phyloP scores from a whole-genome alignment of 2,797 vertebrate genomes.

The Diceros bicornis region DNA sequence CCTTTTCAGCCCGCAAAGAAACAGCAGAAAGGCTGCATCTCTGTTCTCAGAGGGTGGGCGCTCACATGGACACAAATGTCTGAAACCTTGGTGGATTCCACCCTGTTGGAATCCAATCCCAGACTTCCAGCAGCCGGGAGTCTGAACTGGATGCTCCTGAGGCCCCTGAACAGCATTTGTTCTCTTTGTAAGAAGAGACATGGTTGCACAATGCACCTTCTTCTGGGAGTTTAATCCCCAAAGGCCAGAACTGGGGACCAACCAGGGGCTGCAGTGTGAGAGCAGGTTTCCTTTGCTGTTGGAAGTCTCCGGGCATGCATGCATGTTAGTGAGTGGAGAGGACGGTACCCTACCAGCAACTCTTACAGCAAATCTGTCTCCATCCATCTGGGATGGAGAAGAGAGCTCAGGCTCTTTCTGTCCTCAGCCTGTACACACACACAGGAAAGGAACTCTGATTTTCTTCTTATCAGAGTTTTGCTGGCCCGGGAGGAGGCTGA shows the following conservation, averaged over 20 bases:
- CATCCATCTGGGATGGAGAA: neutral
- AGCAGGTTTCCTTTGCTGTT: neutral
- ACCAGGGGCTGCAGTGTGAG: neutral
- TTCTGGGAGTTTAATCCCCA: neutral
- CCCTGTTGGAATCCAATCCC: neutral
- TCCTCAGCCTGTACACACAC: fast-evolving
- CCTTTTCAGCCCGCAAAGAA: neutral
- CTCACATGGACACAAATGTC: neutral
- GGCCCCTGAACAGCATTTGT: fast-evolving
- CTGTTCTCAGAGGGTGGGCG: neutral
- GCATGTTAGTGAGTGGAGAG: neutral
- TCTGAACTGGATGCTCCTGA: neutral
- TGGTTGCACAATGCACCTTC: neutral
- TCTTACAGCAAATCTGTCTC: neutral
- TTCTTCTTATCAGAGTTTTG: neutral
- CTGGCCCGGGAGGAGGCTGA: conserved; percentile 18
- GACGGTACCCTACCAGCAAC: neutral
- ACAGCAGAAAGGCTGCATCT: neutral
- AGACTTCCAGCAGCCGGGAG: neutral
- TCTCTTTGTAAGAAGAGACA: neutral
- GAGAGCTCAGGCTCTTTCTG: neutral
- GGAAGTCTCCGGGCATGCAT: neutral
- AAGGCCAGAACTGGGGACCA: neutral
- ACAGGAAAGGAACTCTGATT: neutral
- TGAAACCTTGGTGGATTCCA: neutral